phyloP scores from a whole-genome alignment of 2,797 vertebrate genomes.

The Eulemur albifrons region DNA sequence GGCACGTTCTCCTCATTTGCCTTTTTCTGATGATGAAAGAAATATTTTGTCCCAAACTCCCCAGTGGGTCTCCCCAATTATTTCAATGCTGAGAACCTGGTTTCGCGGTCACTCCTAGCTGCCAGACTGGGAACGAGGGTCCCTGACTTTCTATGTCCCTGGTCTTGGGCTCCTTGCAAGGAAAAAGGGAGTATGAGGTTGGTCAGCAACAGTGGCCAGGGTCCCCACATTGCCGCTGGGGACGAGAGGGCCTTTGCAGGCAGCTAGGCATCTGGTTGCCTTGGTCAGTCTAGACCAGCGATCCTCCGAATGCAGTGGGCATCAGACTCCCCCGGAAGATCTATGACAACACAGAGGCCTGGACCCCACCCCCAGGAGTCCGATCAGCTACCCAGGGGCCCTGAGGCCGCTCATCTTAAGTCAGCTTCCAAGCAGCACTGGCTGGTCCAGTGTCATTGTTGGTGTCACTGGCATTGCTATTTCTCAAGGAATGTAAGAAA shows the following conservation, averaged over 20 bases:
- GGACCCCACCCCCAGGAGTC: fast-evolving
- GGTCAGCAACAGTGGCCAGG: fast-evolving
- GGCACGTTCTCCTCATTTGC: background rate
- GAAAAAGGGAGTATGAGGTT: fast-evolving
- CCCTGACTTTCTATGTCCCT: background rate
- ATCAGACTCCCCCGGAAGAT: too few relatives aligned
- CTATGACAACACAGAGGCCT: background rate
- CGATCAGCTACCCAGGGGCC: background rate
- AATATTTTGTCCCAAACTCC: background rate
- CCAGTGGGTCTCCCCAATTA: fast-evolving
- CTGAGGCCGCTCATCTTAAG: fast-evolving
- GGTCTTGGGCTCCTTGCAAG: fast-evolving
- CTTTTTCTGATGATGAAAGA: background rate
- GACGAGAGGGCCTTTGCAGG: fast-evolving
- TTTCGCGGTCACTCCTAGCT: background rate
- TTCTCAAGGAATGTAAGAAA: background rate
- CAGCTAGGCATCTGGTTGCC: background rate
- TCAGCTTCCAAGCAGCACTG: fast-evolving
- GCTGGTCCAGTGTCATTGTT: background rate
- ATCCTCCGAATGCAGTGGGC: background rate
- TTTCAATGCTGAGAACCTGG: background rate
- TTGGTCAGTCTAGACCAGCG: background rate
- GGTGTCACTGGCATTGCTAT: background rate
- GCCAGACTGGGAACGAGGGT: background rate
- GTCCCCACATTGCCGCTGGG: fast-evolving